Evolutionary conservation across 2,888 invertebrate species (phyloP).

Genomic region (Ephialtes manifestator): DNA sequence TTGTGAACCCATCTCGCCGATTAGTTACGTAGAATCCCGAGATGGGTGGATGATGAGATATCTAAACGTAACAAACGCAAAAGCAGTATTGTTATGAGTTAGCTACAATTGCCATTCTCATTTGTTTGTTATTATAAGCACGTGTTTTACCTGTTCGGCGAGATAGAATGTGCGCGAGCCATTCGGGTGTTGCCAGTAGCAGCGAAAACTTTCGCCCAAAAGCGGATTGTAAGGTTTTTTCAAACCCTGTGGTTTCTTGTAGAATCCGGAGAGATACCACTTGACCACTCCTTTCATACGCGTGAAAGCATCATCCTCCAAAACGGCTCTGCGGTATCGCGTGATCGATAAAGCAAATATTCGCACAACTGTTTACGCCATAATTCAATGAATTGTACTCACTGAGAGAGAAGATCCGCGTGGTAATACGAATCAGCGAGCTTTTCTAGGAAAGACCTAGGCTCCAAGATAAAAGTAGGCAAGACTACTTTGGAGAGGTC

Average conservation of each 20-base stretch:
- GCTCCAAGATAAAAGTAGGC: conserved; percentile 97
- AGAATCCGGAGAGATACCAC: conserved; percentile 97
- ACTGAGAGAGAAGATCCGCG: conserved; percentile 95
- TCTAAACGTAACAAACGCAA: conserved; percentile 85
- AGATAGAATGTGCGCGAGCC: conserved; percentile 96
- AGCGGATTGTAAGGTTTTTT: conserved; percentile 99
- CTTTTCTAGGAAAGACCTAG: conserved; percentile 97
- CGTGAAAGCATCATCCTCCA: conserved; percentile 95
- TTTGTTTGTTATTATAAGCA: neutral
- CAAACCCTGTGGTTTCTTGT: conserved; percentile 97
- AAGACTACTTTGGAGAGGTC: conserved; percentile 97
- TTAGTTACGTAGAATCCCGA: conserved; percentile 98
- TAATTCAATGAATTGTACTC: conserved; percentile 78
- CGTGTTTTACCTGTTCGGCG: conserved; percentile 93
- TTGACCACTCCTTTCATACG: conserved; percentile 95
- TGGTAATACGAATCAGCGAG: conserved; percentile 98
- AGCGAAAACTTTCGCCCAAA: conserved; percentile 96
- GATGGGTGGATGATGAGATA: conserved; percentile 97
- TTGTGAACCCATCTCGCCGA: conserved; percentile 96
- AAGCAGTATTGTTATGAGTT: conserved; percentile 31
- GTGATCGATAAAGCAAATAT: conserved; percentile 4
- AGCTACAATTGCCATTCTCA: neutral
- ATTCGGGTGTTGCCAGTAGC: conserved; percentile 94
- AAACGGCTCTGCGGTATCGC: conserved; percentile 87
- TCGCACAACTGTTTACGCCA: neutral